Evolutionary conservation across 2,888 invertebrate species (phyloP).

Genomic region (Caenorhabditis wallacei): DNA sequence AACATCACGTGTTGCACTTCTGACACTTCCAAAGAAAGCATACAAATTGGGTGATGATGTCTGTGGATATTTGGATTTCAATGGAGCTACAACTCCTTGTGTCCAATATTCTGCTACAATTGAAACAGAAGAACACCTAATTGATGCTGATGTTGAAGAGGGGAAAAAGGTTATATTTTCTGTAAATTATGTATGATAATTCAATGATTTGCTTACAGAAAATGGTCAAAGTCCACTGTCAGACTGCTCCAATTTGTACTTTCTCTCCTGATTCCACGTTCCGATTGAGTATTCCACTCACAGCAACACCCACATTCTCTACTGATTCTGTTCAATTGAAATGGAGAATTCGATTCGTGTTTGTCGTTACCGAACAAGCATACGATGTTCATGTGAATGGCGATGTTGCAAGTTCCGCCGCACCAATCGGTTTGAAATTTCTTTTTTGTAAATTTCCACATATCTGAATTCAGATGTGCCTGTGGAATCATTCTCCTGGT

Average conservation of each 20-base stretch:
- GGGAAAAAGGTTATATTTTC: conserved; percentile 21
- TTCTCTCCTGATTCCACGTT: conserved; percentile 91
- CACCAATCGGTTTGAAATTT: conserved; percentile 58
- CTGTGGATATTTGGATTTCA: conserved; percentile 88
- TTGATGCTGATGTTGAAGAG: conserved; percentile 53
- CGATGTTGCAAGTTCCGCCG: conserved; percentile 44
- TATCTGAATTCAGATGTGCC: conserved; percentile 83
- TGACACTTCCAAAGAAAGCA: conserved; percentile 95
- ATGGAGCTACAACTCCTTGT: conserved; percentile 63
- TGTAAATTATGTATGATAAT: not conserved
- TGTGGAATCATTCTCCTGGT: conserved; percentile 98
- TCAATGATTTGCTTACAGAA: conserved; percentile 45
- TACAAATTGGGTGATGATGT: conserved; percentile 98
- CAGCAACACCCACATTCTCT: conserved; percentile 95
- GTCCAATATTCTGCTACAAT: conserved; percentile 68
- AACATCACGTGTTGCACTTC: conserved; percentile 88
- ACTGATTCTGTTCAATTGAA: conserved; percentile 91
- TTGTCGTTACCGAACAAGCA: conserved; percentile 86
- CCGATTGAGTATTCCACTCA: conserved; percentile 94
- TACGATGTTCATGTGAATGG: conserved; percentile 50
- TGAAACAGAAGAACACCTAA: conserved; percentile 68
- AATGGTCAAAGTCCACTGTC: conserved; percentile 46
- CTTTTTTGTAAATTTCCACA: not conserved
- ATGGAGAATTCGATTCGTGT: conserved; percentile 98
- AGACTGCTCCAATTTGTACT: conserved; percentile 89